These are phyloP conservation scores for Pampusana beccarii DNA, from an alignment of 2,113 vertebrate species.

Conservation along the genomic window DNA sequence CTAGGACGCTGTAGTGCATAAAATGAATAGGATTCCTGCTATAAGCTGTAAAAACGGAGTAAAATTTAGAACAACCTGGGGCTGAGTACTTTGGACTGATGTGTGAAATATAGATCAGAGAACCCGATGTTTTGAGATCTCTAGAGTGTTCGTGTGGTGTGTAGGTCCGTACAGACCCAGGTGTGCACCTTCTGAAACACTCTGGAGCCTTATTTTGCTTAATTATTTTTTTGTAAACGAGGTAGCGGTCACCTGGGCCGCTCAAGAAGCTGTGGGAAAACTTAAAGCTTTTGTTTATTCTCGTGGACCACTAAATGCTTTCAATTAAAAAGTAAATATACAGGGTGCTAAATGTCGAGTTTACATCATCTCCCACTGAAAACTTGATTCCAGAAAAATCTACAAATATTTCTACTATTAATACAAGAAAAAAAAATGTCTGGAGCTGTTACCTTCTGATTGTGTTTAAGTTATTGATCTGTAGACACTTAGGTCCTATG, in stretches of 20 bases:
- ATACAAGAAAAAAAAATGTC: background rate
- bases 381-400: background rate
- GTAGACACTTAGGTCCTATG: background rate
- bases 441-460: background rate
- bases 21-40: background rate
- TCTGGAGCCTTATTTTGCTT: background rate
- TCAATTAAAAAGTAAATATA: background rate
- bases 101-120: background rate
- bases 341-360: background rate
- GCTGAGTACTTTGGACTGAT: background rate
- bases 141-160: background rate
- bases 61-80: background rate
- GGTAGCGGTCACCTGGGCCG: background rate
- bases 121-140: fast-evolving
- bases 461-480: background rate
- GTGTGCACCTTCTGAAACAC: background rate
- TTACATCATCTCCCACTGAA: background rate
- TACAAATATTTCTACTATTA: background rate
- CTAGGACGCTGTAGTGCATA: background rate
- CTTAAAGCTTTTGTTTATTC: background rate
- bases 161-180: background rate
- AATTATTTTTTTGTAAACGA: background rate
- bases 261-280: background rate
- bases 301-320: background rate
- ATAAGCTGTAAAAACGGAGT: background rate